phyloP scores from a whole-genome alignment of 2,888 invertebrate genomes.

The Philereme vetulata region DNA sequence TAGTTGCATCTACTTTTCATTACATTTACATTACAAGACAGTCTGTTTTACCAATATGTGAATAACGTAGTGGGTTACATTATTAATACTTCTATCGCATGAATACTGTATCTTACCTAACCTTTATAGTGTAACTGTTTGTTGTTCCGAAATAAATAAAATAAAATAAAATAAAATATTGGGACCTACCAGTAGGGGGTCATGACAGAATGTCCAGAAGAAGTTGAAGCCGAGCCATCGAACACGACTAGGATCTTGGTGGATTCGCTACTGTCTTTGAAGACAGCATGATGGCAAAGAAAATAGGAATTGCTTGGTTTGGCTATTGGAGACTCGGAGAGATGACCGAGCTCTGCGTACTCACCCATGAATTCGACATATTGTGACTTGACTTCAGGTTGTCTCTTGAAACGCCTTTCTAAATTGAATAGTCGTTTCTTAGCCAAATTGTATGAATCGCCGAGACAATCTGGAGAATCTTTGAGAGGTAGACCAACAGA shows the following conservation, averaged over 20 bases:
- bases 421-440: conserved; percentile 27
- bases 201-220: conserved; percentile 38
- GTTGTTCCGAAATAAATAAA: too few relatives aligned
- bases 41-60: too few relatives aligned
- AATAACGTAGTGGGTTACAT: too few relatives aligned
- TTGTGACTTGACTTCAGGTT: conserved; percentile 24
- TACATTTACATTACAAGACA: too few relatives aligned
- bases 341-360: conserved; percentile 34
- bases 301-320: conserved; percentile 38
- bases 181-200: conserved; percentile 38
- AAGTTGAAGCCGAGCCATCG: conserved; percentile 35
- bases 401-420: conserved; percentile 33
- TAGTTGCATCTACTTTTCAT: too few relatives aligned
- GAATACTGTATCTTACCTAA: too few relatives aligned
- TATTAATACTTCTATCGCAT: too few relatives aligned
- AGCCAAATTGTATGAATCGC: too few relatives aligned
- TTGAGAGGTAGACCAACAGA: too few relatives aligned
- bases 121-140: too few relatives aligned
- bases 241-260: conserved; percentile 40
- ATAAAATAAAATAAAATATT: too few relatives aligned
- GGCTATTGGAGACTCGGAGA: conserved; percentile 11
- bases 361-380: conserved; percentile 37
- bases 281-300: conserved; percentile 55
- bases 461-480: too few relatives aligned
- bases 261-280: conserved; percentile 41